Percentiles rank a stretch among this genome's conserved stretches.
Conservation (phyloP, 2,888 invertebrate species). For the Masnerella sp. region DNA sequence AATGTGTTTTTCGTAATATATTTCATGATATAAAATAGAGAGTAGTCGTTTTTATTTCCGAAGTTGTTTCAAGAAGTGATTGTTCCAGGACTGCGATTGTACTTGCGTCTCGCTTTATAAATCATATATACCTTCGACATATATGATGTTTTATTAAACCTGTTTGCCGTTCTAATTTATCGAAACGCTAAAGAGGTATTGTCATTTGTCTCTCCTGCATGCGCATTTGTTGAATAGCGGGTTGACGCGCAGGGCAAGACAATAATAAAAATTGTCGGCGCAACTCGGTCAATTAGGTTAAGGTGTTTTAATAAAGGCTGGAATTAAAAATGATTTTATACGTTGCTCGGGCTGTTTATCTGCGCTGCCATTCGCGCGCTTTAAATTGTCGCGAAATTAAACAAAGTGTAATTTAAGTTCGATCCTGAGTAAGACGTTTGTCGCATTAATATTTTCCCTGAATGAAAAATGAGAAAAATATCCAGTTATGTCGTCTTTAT, state of each 20-base stretch:
- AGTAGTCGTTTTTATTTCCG: slow-evolving; percentile 48
- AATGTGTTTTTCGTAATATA: slow-evolving; percentile 52
- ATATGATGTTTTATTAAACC: slow-evolving; percentile 49
- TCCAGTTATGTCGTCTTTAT: slow-evolving; percentile 49
- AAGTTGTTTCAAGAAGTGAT: slow-evolving; percentile 54
- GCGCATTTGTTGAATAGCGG: slow-evolving; percentile 20
- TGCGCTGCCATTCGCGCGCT: slow-evolving; percentile 25
- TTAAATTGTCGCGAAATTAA: slow-evolving; percentile 49
- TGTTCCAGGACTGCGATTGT: slow-evolving; percentile 51
- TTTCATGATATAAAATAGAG: slow-evolving; percentile 45
- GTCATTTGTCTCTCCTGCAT: slow-evolving; percentile 53
- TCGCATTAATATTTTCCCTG: slow-evolving; percentile 46
- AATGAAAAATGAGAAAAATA: slow-evolving; percentile 57
- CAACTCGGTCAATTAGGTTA: slow-evolving; percentile 41
- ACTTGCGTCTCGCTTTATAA: slow-evolving; percentile 52
- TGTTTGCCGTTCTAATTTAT: slow-evolving; percentile 46
- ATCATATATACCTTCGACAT: slow-evolving; percentile 45
- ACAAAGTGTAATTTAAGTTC: slow-evolving; percentile 54
- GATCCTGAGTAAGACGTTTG: slow-evolving; percentile 24
- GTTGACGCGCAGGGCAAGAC: too few species aligned
- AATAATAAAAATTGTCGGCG: too few species aligned
- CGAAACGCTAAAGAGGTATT: slow-evolving; percentile 40
- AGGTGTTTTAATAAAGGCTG: slow-evolving; percentile 45
- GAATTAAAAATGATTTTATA: too few species aligned
- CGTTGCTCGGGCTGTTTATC: too few species aligned